phyloP scores from a whole-genome alignment of 2,797 vertebrate genomes.

The Xenentodon cancila region DNA sequence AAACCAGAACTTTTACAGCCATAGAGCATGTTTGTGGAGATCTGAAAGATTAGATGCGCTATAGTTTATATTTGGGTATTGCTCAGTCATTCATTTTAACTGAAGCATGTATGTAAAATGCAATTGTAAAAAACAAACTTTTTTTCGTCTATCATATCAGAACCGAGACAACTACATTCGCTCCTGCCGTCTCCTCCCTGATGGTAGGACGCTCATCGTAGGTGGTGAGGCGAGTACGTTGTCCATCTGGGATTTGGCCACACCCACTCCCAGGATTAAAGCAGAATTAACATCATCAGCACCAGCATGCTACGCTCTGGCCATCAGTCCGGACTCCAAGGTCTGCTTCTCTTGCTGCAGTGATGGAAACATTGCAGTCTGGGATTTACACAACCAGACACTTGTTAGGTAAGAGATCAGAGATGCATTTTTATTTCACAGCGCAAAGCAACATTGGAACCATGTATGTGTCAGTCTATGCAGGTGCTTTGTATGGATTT shows the following conservation, averaged over 20 bases:
- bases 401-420: conserved; percentile 88
- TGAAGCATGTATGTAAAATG: too few relatives aligned
- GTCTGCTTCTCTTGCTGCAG: conserved; percentile 98
- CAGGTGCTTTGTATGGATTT: background rate
- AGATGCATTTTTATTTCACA: conserved; percentile 5
- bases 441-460: background rate
- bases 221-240: conserved; percentile 95
- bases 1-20: too few relatives aligned
- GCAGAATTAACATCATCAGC: conserved; percentile 95
- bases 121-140: too few relatives aligned
- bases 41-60: too few relatives aligned
- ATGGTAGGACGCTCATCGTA: conserved; percentile 94
- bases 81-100: too few relatives aligned
- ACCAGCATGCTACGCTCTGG: conserved; percentile 94
- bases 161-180: conserved; percentile 98
- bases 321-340: conserved; percentile 97
- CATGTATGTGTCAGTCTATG: conserved; percentile 8
- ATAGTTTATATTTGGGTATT: too few relatives aligned
- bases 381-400: conserved; percentile 98
- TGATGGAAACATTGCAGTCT: conserved; percentile 95
- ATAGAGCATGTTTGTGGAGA: too few relatives aligned
- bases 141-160: conserved; percentile 65
- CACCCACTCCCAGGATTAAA: conserved; percentile 95
- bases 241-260: conserved; percentile 97
- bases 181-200: conserved; percentile 94